Evolutionary conservation across 2,888 invertebrate genomes (phyloP).

Genomic region (Lydus trimaculatus): DNA sequence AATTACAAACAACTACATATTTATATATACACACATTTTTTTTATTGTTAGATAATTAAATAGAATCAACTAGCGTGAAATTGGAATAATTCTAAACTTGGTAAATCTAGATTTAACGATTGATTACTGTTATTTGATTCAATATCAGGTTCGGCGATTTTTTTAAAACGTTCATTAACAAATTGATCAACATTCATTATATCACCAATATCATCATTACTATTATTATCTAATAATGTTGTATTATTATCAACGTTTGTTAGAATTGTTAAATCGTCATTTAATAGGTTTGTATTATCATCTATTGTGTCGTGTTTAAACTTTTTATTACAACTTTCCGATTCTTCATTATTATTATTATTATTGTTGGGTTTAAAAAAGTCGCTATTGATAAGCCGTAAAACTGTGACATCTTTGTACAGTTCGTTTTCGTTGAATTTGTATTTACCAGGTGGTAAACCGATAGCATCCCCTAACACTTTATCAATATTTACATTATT

Average conservation of each 20-base stretch:
- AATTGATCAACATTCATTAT: slow-evolving; percentile 61
- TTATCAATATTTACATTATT: slow-evolving; percentile 52
- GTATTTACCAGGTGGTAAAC: slow-evolving; percentile 53
- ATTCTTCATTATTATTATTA: not conserved
- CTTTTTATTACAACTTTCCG: slow-evolving; percentile 8
- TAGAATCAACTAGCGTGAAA: slow-evolving; percentile 49
- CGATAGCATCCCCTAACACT: slow-evolving; percentile 50
- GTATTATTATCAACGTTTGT: slow-evolving; percentile 46
- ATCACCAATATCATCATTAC: slow-evolving; percentile 57
- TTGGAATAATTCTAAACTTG: slow-evolving; percentile 55
- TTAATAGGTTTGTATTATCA: too few relatives aligned
- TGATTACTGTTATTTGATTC: slow-evolving; percentile 41
- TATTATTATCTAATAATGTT: slow-evolving; percentile 53
- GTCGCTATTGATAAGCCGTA: slow-evolving; percentile 47
- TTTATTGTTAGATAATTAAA: not conserved
- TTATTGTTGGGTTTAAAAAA: slow-evolving; percentile 42
- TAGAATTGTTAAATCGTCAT: too few relatives aligned
- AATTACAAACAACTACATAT: too few relatives aligned
- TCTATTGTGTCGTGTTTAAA: not conserved
- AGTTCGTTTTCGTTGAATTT: slow-evolving; percentile 53
- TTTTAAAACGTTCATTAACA: slow-evolving; percentile 59
- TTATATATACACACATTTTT: not conserved
- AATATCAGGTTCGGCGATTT: slow-evolving; percentile 55
- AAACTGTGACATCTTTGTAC: slow-evolving; percentile 51
- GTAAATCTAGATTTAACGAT: slow-evolving; percentile 53